Evolutionary conservation across 2,113 vertebrate genomes (phyloP), one percentile per base, ranked within the genome.

Genomic region (Alligator mississippiensis): DNA sequence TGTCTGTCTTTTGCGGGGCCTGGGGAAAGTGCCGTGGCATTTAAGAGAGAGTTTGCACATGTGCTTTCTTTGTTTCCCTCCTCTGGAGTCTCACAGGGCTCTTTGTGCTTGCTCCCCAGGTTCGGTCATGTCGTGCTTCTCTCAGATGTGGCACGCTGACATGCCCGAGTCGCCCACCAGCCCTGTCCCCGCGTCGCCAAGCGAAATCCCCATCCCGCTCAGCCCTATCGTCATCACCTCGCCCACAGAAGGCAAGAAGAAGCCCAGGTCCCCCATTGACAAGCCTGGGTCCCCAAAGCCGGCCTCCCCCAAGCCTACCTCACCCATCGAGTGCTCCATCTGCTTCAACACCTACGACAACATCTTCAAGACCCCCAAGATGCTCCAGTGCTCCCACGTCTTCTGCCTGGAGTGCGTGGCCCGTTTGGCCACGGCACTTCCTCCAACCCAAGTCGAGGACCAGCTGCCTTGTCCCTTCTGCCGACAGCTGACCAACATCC

Each of bases 351-450:
- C 97, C 77, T 99, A 99, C 0, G 99, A 99, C 98, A 99, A 99
- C 87, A 96, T 98, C 94, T 99, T 99, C 98, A 99, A 99, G 97
- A 99, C 98, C 0, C 99, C 99, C 84, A 99, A 99, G 81, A 93
- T 98, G 92, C 98, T 99, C 74, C 98, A 98, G 24, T 99, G 99
- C 97, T 98, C 98, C 1, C 99, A 99, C 2, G 98, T 99, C 5
- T 99, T 99, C 97, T 99, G 99, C 97, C 95, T 99, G 81, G 99
- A 99, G 93, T 99, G 99, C 11, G 98, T 99, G 92, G 99, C 99
- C 9, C 98, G 99, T 28, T 97, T 99, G 91, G 98, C 98, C 80
- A 97, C 98, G 0, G 96, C 97, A 5, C 96, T 98, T 24, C 98
- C 98, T 0, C 28, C 94, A 2, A 87, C 96, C 34, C 96, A 96